A percentile compares a stretch with the other conserved stretches of the same genome.
phyloP scores from a whole-genome alignment of 2,888 invertebrate species.

The Orthosia gracilis region DNA sequence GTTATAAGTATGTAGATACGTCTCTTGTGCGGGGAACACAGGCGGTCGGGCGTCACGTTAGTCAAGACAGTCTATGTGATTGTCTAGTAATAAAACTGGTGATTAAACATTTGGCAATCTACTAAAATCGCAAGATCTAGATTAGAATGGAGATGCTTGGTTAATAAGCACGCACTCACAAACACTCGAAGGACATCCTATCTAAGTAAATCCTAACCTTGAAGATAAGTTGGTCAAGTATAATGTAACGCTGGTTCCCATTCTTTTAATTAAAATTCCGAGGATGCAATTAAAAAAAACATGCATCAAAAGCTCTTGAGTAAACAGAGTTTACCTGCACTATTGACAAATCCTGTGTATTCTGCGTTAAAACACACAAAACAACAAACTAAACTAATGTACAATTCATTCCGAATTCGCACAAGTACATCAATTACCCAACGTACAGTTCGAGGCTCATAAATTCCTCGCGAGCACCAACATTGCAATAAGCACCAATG shows the following conservation, averaged over 20 bases:
- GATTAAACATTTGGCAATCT: neutral
- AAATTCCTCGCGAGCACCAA: conserved; percentile 4
- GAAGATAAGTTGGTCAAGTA: conserved; percentile 13
- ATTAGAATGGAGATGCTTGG: conserved; percentile 3
- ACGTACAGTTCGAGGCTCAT: conserved; percentile 16
- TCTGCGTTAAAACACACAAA: neutral
- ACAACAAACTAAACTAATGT: conserved; percentile 21
- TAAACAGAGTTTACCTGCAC: too few relatives aligned
- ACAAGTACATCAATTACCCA: conserved; percentile 29
- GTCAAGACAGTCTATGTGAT: too few relatives aligned
- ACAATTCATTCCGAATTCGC: neutral
- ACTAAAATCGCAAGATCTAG: neutral
- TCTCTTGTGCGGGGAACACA: too few relatives aligned
- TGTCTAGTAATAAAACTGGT: neutral
- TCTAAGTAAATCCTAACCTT: neutral
- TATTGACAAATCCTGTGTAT: neutral
- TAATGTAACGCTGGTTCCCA: neutral
- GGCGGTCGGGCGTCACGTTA: too few relatives aligned
- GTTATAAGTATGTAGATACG: too few relatives aligned
- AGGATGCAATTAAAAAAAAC: neutral
- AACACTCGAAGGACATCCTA: conserved; percentile 6
- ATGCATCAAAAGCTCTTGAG: neutral
- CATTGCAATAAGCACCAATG: conserved; percentile 44
- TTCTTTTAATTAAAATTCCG: neutral
- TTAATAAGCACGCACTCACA: neutral